A percentile compares a stretch with the other conserved stretches of the same genome.
Conservation (phyloP, 1,140 invertebrate species). For the Saccostrea cuccullata region DNA sequence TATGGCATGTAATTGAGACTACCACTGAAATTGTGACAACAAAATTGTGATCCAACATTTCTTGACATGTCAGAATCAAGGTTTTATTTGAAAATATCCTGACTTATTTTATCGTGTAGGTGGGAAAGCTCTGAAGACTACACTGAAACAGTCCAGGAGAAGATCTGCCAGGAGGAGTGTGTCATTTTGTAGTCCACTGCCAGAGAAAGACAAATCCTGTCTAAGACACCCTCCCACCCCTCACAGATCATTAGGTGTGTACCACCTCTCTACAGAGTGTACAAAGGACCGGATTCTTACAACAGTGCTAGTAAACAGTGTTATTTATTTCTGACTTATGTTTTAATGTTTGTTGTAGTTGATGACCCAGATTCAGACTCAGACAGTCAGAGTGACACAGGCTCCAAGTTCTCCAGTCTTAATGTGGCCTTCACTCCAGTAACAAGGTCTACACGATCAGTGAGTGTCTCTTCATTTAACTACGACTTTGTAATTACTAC, state of each 20-base stretch:
- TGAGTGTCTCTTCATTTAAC: background rate
- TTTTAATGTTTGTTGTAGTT: background rate
- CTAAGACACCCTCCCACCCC: background rate
- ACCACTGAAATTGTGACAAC: too few relatives aligned
- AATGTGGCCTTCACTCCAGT: slow-evolving; percentile 17
- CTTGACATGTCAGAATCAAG: too few relatives aligned
- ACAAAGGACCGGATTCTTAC: too few relatives aligned
- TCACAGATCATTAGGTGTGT: background rate
- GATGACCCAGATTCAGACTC: background rate
- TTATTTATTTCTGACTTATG: too few relatives aligned
- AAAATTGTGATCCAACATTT: too few relatives aligned
- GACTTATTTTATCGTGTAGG: background rate
- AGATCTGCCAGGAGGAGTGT: slow-evolving; percentile 18
- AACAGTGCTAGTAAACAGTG: too few relatives aligned
- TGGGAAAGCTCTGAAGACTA: slow-evolving; percentile 9
- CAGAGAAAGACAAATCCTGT: slow-evolving; percentile 16
- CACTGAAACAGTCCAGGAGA: background rate
- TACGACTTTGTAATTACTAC: too few relatives aligned
- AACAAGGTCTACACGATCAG: background rate
- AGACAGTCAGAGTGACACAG: background rate
- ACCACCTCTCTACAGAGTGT: background rate
- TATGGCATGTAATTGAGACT: too few relatives aligned
- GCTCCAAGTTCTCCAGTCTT: background rate
- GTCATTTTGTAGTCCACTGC: slow-evolving; percentile 32
- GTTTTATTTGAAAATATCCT: too few relatives aligned